These are phyloP conservation scores for Bombus polaris DNA, from an alignment of 1,140 invertebrate genomes.

Conservation along the genomic window DNA sequence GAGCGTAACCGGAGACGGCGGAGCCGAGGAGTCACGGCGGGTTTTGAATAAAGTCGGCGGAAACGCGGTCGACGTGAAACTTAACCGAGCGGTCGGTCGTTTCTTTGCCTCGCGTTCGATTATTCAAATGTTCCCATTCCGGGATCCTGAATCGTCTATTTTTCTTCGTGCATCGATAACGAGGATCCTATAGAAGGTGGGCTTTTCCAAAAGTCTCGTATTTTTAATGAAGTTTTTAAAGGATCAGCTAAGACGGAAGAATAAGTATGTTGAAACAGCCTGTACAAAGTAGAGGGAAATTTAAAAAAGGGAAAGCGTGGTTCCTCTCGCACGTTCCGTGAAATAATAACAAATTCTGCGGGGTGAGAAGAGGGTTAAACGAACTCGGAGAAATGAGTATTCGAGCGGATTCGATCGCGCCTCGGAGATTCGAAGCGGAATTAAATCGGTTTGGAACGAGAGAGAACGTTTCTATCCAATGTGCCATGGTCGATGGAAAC, in stretches of 20 bases:
- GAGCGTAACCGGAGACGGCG: slow-evolving; percentile 34
- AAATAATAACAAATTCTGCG: neutral
- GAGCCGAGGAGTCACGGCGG: neutral
- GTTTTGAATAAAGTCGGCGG: slow-evolving; percentile 39
- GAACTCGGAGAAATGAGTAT: slow-evolving; percentile 25
- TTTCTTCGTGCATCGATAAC: neutral
- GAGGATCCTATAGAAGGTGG: neutral
- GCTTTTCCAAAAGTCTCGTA: neutral
- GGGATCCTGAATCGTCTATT: neutral
- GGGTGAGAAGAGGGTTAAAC: neutral
- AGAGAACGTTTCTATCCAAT: slow-evolving; percentile 12
- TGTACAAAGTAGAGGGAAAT: neutral
- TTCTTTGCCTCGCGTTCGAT: neutral
- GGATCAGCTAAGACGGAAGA: neutral
- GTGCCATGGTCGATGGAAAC: slow-evolving; percentile 35
- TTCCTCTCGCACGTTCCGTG: neutral
- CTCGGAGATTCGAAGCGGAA: slow-evolving; percentile 18
- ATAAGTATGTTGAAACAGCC: neutral
- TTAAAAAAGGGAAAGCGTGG: neutral
- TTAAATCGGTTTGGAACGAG: slow-evolving; percentile 9
- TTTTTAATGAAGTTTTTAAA: neutral
- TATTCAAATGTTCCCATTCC: neutral
- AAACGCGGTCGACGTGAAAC: slow-evolving; percentile 49
- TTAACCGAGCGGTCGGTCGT: slow-evolving; percentile 22
- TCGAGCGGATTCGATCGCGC: slow-evolving; percentile 1